Conservation (phyloP, 2,888 invertebrate genomes). For the Spilosoma lubricipeda region DNA sequence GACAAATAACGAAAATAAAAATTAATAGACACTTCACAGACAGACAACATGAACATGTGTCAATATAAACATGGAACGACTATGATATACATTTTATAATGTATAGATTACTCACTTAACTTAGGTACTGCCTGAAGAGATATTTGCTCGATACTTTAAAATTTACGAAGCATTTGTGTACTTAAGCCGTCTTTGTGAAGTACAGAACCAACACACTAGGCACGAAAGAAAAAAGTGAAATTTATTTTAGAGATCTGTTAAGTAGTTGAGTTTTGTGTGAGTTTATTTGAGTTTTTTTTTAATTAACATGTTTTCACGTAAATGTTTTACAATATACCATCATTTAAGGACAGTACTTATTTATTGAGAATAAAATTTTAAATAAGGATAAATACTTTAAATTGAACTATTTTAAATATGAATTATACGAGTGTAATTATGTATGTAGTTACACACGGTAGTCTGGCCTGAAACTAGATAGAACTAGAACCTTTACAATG, state of each 20-base stretch:
- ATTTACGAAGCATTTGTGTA: neutral
- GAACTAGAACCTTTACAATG: too few relatives aligned
- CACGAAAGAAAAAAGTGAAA: neutral
- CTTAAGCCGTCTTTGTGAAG: neutral
- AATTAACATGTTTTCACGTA: slow-evolving; percentile 24
- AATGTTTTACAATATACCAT: too few relatives aligned
- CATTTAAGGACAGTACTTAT: too few relatives aligned
- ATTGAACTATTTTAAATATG: too few relatives aligned
- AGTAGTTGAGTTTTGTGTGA: neutral
- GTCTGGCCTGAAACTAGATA: too few relatives aligned
- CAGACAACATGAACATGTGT: slow-evolving; percentile 37
- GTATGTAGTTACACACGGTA: too few relatives aligned
- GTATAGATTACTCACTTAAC: neutral
- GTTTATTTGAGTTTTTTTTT: neutral
- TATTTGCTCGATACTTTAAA: neutral
- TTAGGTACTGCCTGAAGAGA: neutral
- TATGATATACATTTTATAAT: neutral
- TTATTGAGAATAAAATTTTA: neutral
- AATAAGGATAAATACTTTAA: neutral
- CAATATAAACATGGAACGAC: slow-evolving; percentile 35
- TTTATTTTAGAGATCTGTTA: neutral
- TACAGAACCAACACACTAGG: neutral
- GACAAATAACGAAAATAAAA: slow-evolving; percentile 31
- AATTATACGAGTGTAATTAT: too few relatives aligned
- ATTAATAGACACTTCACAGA: slow-evolving; percentile 45